Conservation (phyloP, 2,888 invertebrate species). For the Epinotia ramella region DNA sequence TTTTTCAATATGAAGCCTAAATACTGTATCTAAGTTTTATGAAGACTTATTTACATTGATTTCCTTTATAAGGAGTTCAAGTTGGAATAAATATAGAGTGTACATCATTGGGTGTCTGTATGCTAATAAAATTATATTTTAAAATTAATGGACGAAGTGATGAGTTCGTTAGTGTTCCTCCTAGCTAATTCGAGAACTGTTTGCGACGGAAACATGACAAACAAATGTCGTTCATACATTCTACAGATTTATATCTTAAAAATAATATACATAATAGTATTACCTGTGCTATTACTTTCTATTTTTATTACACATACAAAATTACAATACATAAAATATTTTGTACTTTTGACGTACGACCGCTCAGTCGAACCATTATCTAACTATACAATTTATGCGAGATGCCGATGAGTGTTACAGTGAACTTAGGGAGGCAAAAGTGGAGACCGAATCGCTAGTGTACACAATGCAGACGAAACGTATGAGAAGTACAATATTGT, state of each 20-base stretch:
- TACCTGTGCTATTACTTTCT: slow-evolving; percentile 79
- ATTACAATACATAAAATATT: slow-evolving; percentile 84
- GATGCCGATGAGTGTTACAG: slow-evolving; percentile 56
- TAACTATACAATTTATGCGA: slow-evolving; percentile 68
- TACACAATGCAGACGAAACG: slow-evolving; percentile 54
- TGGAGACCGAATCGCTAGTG: slow-evolving; percentile 45
- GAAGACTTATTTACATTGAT: slow-evolving; percentile 78
- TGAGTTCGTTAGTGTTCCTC: slow-evolving; percentile 84
- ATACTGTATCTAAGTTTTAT: slow-evolving; percentile 72
- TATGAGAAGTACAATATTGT: slow-evolving; percentile 85
- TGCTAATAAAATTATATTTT: slow-evolving; percentile 82
- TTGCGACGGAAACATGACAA: slow-evolving; percentile 84
- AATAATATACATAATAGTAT: slow-evolving; percentile 76
- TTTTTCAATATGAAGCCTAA: slow-evolving; percentile 74
- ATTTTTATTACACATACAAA: slow-evolving; percentile 78
- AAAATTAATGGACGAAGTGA: slow-evolving; percentile 85
- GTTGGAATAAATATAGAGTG: slow-evolving; percentile 73
- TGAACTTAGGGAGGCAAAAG: slow-evolving; percentile 24
- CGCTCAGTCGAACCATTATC: slow-evolving; percentile 73
- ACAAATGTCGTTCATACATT: slow-evolving; percentile 72
- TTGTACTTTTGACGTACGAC: slow-evolving; percentile 84
- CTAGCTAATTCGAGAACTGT: slow-evolving; percentile 81
- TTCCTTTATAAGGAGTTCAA: slow-evolving; percentile 79
- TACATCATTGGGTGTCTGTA: slow-evolving; percentile 78
- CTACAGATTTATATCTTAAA: slow-evolving; percentile 76